These are phyloP conservation scores for Teinopalpus imperialis DNA, from an alignment of 2,888 invertebrate genomes.

Conservation along the genomic window DNA sequence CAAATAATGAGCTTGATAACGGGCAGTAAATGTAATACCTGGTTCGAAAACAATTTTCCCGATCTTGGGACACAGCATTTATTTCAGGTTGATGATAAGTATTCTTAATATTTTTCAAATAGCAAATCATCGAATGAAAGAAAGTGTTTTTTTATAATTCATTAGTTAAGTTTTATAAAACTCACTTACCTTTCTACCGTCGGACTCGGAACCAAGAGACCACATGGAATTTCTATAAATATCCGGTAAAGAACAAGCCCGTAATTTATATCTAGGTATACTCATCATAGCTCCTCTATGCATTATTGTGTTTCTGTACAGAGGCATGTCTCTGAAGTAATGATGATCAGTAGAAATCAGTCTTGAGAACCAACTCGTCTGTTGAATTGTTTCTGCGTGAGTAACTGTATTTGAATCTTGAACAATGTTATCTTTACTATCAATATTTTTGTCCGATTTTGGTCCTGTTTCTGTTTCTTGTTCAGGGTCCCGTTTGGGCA, in stretches of 20 bases:
- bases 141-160: too few relatives aligned
- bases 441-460: constrained; percentile 23
- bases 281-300: constrained; percentile 93
- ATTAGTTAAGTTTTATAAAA: background rate
- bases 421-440: constrained; percentile 22
- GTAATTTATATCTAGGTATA: constrained; percentile 88
- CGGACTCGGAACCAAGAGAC: constrained; percentile 81
- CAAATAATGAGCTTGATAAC: too few relatives aligned
- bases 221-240: constrained; percentile 93
- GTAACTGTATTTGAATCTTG: constrained; percentile 28
- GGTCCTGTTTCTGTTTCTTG: constrained; percentile 22
- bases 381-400: constrained; percentile 28
- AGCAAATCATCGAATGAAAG: too few relatives aligned
- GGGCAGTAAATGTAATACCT: too few relatives aligned
- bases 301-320: constrained; percentile 91
- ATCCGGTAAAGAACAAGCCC: constrained; percentile 94
- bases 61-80: too few relatives aligned
- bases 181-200: constrained; percentile 84
- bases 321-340: constrained; percentile 85
- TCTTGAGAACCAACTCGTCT: constrained; percentile 54
- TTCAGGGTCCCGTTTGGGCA: constrained; percentile 31
- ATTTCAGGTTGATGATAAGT: too few relatives aligned
- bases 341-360: constrained; percentile 83
- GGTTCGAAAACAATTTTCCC: too few relatives aligned
- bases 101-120: too few relatives aligned